A percentile compares a stretch with the other conserved stretches of the same genome.
phyloP scores from a whole-genome alignment of 1,140 invertebrate species.

The Conus ventricosus region DNA sequence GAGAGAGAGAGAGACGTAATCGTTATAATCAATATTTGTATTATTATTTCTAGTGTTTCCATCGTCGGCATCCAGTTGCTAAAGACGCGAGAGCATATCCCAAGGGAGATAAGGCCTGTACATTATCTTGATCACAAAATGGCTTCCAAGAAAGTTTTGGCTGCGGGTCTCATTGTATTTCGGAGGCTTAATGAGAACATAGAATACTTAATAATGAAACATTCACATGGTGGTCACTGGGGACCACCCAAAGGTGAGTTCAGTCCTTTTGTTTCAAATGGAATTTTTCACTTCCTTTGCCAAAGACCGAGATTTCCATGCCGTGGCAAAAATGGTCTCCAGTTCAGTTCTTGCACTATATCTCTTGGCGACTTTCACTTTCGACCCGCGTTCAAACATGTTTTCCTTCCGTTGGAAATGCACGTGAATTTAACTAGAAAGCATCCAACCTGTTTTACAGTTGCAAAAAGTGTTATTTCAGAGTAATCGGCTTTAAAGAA shows the following conservation, averaged over 20 bases:
- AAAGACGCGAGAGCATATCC: background rate
- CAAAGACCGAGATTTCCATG: too few relatives aligned
- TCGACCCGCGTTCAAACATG: too few relatives aligned
- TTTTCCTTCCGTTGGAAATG: too few relatives aligned
- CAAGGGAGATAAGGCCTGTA: constrained; percentile 5
- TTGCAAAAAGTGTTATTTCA: too few relatives aligned
- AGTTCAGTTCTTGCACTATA: too few relatives aligned
- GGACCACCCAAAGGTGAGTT: constrained; percentile 77
- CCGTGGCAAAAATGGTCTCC: too few relatives aligned
- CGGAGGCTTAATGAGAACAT: constrained; percentile 62
- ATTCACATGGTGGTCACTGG: constrained; percentile 74
- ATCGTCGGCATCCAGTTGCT: background rate
- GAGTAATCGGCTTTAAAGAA: too few relatives aligned
- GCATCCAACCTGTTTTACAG: too few relatives aligned
- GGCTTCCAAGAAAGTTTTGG: constrained; percentile 55
- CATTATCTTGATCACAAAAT: constrained; percentile 23
- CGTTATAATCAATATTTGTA: background rate
- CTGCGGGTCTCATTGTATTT: constrained; percentile 77
- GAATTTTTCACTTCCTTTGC: too few relatives aligned
- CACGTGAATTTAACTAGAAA: too few relatives aligned
- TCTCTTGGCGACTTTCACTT: too few relatives aligned
- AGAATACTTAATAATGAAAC: constrained; percentile 31
- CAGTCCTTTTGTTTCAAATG: background rate
- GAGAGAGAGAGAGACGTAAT: background rate
- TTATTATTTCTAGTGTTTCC: background rate